Conservation (phyloP, 2,797 vertebrate species). For the Pampus argenteus region DNA sequence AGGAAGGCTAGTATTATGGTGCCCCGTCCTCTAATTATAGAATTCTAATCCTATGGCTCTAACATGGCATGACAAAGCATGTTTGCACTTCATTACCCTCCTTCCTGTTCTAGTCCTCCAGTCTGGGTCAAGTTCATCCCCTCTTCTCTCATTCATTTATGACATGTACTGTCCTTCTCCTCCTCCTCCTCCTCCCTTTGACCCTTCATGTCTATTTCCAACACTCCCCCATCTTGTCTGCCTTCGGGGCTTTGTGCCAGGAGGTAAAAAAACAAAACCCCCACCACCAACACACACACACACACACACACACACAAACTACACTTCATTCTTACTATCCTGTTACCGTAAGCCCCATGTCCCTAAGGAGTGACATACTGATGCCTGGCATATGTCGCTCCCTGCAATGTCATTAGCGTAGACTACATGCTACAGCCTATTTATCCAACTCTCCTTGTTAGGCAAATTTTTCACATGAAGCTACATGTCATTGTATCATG, state of each 20-base stretch:
- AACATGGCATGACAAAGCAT: constrained; percentile 84
- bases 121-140: constrained; percentile 84
- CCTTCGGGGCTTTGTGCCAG: constrained; percentile 64
- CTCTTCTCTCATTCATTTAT: constrained; percentile 71
- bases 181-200: constrained; percentile 59
- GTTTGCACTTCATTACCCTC: constrained; percentile 83
- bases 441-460: constrained; percentile 73
- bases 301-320: constrained; percentile 46
- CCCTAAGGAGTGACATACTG: constrained; percentile 80
- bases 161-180: constrained; percentile 57
- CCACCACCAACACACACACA: constrained; percentile 32
- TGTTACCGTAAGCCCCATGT: constrained; percentile 79
- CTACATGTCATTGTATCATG: constrained; percentile 74
- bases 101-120: constrained; percentile 75
- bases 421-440: constrained; percentile 69
- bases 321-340: constrained; percentile 73
- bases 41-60: constrained; percentile 82
- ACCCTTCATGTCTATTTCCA: constrained; percentile 58
- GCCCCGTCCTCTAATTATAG: constrained; percentile 83
- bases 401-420: constrained; percentile 75
- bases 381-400: constrained; percentile 83
- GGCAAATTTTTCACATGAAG: constrained; percentile 70
- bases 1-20: constrained; percentile 76
- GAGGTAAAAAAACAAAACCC: constrained; percentile 56
- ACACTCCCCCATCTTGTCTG: constrained; percentile 31